A percentile compares a stretch with the other conserved stretches of the same genome.
phyloP scores from a whole-genome alignment of 2,797 vertebrate genomes.

The Bradypus variegatus region DNA sequence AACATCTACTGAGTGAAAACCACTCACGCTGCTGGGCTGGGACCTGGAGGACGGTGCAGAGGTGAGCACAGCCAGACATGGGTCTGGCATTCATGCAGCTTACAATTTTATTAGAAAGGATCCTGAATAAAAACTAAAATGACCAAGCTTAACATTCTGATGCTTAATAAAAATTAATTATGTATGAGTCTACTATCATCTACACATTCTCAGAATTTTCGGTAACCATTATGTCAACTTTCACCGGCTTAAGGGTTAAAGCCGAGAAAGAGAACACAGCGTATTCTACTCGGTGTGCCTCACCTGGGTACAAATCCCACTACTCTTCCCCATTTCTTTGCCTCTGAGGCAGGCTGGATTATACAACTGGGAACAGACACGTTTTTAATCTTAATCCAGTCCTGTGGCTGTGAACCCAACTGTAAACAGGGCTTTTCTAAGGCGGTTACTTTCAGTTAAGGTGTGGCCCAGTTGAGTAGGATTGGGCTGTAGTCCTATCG shows the following conservation, averaged over 20 bases:
- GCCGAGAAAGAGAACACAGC: background rate
- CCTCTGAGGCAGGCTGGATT: background rate
- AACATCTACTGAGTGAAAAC: background rate
- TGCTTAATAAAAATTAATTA: slow-evolving; percentile 11
- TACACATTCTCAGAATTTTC: background rate
- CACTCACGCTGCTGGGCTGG: background rate
- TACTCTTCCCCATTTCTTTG: background rate
- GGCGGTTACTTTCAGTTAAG: no score
- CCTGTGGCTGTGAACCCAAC: no score
- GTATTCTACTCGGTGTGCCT: background rate
- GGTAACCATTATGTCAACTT: background rate
- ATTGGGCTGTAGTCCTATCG: no score
- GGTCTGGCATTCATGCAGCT: background rate
- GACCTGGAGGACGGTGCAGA: background rate
- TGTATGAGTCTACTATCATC: background rate
- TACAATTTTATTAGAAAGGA: slow-evolving; percentile 26
- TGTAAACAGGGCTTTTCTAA: no score
- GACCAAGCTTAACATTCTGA: slow-evolving; percentile 7
- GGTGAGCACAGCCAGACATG: background rate
- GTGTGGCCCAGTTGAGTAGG: no score
- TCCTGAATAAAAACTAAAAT: background rate
- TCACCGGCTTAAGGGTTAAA: background rate
- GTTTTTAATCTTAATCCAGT: no score
- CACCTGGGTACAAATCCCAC: background rate
- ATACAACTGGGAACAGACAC: no score